These are phyloP conservation scores for Struthidea cinerea DNA, from an alignment of 2,113 vertebrate species.

Conservation along the genomic window DNA sequence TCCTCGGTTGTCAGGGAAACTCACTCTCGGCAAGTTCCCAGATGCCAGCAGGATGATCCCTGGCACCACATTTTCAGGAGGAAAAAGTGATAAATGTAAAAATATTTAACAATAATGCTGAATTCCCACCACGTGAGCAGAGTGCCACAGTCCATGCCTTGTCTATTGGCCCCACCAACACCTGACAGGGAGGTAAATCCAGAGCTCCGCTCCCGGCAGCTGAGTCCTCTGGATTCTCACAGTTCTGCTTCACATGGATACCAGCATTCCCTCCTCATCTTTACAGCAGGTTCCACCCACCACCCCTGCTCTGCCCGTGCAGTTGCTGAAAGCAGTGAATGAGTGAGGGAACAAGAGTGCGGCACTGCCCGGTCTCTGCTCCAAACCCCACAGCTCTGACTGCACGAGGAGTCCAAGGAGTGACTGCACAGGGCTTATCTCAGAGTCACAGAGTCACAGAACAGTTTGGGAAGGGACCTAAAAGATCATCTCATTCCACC, in stretches of 20 bases:
- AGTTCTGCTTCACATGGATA: background rate
- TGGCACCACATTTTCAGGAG: background rate
- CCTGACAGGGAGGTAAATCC: background rate
- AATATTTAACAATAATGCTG: background rate
- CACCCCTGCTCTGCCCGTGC: background rate
- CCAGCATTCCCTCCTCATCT: background rate
- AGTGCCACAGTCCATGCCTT: background rate
- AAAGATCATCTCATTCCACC: too few species aligned
- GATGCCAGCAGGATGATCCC: background rate
- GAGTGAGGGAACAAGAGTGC: accelerated
- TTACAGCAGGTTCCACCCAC: accelerated
- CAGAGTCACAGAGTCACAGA: background rate
- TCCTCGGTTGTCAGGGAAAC: slow-evolving; percentile 32
- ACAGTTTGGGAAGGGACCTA: background rate
- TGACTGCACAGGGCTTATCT: background rate
- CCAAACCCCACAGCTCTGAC: background rate
- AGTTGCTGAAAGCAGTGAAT: accelerated
- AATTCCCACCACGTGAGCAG: accelerated
- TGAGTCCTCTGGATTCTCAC: background rate
- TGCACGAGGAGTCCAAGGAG: accelerated
- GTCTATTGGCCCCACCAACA: background rate
- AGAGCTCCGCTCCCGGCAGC: background rate
- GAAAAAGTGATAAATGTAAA: background rate
- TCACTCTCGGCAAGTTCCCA: background rate
- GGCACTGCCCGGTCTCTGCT: accelerated